A percentile compares a stretch with the other conserved stretches of the same genome.
phyloP scores from a whole-genome alignment of 1,140 invertebrate genomes.

The Nebria ingens region DNA sequence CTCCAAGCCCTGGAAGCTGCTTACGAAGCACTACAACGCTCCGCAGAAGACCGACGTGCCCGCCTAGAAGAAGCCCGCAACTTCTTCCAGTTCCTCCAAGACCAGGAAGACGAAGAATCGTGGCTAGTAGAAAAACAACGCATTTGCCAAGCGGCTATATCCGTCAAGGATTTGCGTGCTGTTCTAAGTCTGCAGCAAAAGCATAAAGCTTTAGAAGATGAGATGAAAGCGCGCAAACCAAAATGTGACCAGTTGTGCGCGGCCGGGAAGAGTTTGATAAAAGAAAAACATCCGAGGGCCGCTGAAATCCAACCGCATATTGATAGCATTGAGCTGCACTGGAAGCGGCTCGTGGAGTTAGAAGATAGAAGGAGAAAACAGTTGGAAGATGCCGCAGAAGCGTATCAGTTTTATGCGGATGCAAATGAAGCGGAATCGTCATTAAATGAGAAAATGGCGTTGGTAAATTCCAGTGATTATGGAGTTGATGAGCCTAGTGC shows the following conservation, averaged over 20 bases:
- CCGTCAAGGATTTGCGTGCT: slow-evolving; percentile 84
- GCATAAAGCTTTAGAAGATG: slow-evolving; percentile 87
- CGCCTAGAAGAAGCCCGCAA: slow-evolving; percentile 83
- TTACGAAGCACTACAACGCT: slow-evolving; percentile 26
- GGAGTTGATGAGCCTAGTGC: slow-evolving; percentile 85
- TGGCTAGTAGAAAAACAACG: slow-evolving; percentile 89
- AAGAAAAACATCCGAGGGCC: slow-evolving; percentile 64
- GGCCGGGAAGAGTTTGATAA: slow-evolving; percentile 63
- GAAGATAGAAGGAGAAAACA: slow-evolving; percentile 73
- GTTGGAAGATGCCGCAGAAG: slow-evolving; percentile 86
- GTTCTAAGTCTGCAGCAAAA: slow-evolving; percentile 87
- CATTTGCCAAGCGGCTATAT: slow-evolving; percentile 81
- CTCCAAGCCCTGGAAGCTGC: slow-evolving; percentile 56
- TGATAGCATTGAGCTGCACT: slow-evolving; percentile 71
- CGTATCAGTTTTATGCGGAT: slow-evolving; percentile 91
- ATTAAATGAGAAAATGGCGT: slow-evolving; percentile 85
- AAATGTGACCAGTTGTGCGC: slow-evolving; percentile 69
- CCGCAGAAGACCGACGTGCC: slow-evolving; percentile 62
- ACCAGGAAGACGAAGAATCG: slow-evolving; percentile 75
- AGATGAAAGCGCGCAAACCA: slow-evolving; percentile 75
- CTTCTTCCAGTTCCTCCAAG: slow-evolving; percentile 91
- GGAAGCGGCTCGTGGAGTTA: slow-evolving; percentile 77
- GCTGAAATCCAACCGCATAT: slow-evolving; percentile 68
- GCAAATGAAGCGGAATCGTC: slow-evolving; percentile 97
- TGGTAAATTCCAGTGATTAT: slow-evolving; percentile 79